A percentile compares a stretch with the other conserved stretches of the same genome.
These are phyloP conservation scores for Bombus waltoni DNA, from an alignment of 1,140 invertebrate species.

Conservation along the genomic window DNA sequence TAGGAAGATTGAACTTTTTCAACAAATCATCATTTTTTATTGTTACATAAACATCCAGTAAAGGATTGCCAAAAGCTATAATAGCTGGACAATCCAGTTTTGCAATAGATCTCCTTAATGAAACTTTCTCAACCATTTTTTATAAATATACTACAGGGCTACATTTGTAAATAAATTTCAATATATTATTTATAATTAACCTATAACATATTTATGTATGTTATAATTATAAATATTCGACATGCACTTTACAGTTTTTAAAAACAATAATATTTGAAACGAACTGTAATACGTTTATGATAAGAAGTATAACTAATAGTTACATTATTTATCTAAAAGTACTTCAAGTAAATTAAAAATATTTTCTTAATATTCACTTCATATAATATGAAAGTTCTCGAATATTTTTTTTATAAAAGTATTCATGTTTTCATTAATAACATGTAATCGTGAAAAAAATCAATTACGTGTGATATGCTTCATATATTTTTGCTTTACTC, in stretches of 20 bases:
- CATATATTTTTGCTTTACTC: background rate
- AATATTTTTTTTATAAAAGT: background rate
- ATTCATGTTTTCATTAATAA: background rate
- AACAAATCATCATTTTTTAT: slow-evolving; percentile 82
- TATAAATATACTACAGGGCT: background rate
- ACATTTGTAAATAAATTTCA: background rate
- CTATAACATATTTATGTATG: too few species aligned
- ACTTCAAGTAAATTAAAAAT: background rate
- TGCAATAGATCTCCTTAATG: slow-evolving; percentile 57
- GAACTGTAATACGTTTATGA: background rate
- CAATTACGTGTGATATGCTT: slow-evolving; percentile 8
- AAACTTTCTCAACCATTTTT: slow-evolving; percentile 67
- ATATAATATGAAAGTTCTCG: background rate
- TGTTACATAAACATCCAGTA: slow-evolving; percentile 85
- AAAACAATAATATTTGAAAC: background rate
- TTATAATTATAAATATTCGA: background rate
- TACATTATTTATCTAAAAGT: background rate
- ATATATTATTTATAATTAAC: background rate
- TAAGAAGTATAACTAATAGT: background rate
- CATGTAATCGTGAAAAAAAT: background rate
- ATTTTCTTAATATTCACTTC: background rate
- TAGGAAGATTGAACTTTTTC: slow-evolving; percentile 83
- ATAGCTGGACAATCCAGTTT: slow-evolving; percentile 69
- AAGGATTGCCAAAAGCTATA: slow-evolving; percentile 86
- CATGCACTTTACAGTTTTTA: background rate